Percentiles rank a stretch among this genome's conserved stretches.
phyloP scores from a whole-genome alignment of 2,888 invertebrate genomes.

The Rhagium mordax region DNA sequence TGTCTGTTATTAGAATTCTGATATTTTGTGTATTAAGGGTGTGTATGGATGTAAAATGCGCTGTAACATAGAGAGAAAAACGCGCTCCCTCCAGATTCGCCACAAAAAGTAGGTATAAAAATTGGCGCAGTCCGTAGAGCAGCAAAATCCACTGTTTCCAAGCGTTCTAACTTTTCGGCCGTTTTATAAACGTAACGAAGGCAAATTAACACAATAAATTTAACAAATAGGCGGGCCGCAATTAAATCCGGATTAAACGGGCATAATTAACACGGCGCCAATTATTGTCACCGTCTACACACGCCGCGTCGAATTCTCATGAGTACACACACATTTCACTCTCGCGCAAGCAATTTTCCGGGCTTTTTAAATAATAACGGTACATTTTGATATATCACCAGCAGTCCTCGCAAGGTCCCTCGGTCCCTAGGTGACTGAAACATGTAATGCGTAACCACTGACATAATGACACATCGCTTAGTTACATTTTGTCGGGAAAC shows the following conservation, averaged over 20 bases:
- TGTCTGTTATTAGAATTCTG: neutral
- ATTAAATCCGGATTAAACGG: neutral
- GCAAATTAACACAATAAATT: too few species aligned
- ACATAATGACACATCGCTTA: constrained; percentile 9
- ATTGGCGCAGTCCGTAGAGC: too few species aligned
- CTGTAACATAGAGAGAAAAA: too few species aligned
- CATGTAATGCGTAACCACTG: neutral
- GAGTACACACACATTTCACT: neutral
- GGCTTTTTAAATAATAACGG: constrained; percentile 1
- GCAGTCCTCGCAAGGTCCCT: neutral
- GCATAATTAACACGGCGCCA: neutral
- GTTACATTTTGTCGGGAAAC: neutral
- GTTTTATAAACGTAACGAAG: too few species aligned
- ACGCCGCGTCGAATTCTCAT: neutral
- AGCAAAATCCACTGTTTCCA: too few species aligned
- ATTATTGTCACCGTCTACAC: neutral
- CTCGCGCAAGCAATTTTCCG: neutral
- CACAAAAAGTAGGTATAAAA: too few species aligned
- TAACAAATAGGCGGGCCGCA: neutral
- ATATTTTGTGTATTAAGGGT: too few species aligned
- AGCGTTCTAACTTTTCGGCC: too few species aligned
- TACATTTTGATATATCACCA: constrained; percentile 15
- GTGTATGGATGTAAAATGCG: too few species aligned
- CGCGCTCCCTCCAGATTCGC: too few species aligned
- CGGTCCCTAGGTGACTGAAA: constrained; percentile 3